Percentiles rank a stretch among this genome's conserved stretches.
These are phyloP conservation scores for Pseudochirops corinnae DNA, from an alignment of 2,797 vertebrate species.

Conservation along the genomic window DNA sequence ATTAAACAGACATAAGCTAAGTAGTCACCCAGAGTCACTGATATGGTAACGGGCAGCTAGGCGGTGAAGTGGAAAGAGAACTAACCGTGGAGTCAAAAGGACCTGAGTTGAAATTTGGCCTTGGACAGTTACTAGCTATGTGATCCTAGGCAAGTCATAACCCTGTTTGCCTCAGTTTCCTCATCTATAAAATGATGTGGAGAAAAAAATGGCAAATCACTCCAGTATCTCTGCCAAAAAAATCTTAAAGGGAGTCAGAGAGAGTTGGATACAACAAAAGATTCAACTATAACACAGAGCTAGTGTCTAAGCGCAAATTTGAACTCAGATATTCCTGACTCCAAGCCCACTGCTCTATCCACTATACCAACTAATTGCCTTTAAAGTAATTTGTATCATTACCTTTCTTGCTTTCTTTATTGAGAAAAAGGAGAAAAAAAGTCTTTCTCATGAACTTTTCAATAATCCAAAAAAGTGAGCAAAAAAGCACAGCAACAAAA, in stretches of 20 bases:
- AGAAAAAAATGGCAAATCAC: not conserved
- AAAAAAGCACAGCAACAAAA: not conserved
- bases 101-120: not conserved
- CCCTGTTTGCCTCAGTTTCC: not conserved
- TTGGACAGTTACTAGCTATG: not conserved
- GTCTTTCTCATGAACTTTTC: not conserved
- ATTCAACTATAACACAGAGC: not conserved
- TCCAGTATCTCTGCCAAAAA: not conserved
- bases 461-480: not conserved
- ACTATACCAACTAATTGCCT: not conserved
- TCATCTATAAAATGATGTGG: not conserved
- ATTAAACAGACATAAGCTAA: not conserved
- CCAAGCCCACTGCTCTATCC: not conserved
- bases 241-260: not conserved
- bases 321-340: not conserved
- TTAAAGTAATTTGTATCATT: not conserved
- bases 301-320: not conserved
- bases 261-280: not conserved
- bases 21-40: not conserved
- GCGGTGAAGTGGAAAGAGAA: not conserved
- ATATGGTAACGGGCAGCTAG: not conserved
- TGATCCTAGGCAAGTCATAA: not conserved
- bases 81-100: not conserved
- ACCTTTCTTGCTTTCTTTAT: conserved; percentile 19
- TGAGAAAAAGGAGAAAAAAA: not conserved